Percentiles rank a stretch among this genome's conserved stretches.
Evolutionary conservation across 2,113 vertebrate genomes (phyloP).

Genomic region (Melospiza georgiana): DNA sequence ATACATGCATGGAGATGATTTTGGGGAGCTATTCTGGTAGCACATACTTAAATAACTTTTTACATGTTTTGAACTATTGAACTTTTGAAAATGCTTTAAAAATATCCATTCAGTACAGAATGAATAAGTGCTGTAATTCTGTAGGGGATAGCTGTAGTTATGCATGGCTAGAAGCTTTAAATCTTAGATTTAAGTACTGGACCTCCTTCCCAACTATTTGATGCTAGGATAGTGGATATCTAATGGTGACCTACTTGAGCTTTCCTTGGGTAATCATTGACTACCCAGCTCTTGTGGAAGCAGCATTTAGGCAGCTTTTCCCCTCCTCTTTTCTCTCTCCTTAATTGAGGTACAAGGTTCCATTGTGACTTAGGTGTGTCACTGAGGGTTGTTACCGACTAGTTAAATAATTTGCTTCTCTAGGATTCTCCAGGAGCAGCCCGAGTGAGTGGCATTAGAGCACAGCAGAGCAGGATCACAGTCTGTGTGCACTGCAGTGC

Average conservation of each 20-base stretch:
- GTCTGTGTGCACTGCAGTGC: background rate
- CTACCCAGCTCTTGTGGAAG: background rate
- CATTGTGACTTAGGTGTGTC: background rate
- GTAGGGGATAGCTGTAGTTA: background rate
- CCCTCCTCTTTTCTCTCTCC: background rate
- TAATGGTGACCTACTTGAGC: background rate
- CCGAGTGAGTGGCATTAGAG: fast-evolving
- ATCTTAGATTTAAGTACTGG: background rate
- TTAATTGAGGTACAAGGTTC: background rate
- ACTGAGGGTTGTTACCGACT: background rate
- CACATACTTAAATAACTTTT: background rate
- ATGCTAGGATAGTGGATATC: background rate
- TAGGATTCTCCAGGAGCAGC: background rate
- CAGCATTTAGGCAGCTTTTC: background rate
- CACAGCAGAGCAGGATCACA: background rate
- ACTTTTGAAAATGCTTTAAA: background rate
- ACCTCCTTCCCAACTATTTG: background rate
- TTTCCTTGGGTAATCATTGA: background rate
- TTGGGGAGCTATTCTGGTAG: background rate
- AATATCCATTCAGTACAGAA: background rate
- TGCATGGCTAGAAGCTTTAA: background rate
- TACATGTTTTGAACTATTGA: background rate
- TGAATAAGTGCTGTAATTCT: background rate
- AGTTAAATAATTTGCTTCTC: background rate
- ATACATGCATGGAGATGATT: background rate